Conservation (phyloP, 2,888 invertebrate genomes). For the Drosophila incognita region DNA sequence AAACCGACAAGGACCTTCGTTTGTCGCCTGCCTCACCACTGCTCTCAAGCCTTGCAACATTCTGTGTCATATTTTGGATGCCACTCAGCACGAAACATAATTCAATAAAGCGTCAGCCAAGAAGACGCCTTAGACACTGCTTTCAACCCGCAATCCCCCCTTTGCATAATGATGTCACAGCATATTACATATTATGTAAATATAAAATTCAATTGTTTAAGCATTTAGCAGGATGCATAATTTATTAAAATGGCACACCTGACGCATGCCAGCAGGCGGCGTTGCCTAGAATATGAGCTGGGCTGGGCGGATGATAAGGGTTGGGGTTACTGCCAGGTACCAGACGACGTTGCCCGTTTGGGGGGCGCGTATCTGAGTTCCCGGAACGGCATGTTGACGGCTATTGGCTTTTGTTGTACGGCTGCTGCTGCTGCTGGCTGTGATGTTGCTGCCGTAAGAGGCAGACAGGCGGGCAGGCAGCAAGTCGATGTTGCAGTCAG, state of each 20-base stretch:
- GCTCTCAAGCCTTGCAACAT: slow-evolving; percentile 40
- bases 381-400: slow-evolving; percentile 56
- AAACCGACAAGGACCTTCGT: slow-evolving; percentile 17
- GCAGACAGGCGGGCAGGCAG: slow-evolving; percentile 23
- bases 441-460: slow-evolving; percentile 19
- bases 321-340: background rate
- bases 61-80: slow-evolving; percentile 69
- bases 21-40: background rate
- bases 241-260: slow-evolving; percentile 84
- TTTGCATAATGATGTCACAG: slow-evolving; percentile 80
- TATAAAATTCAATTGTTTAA: slow-evolving; percentile 84
- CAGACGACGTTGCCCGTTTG: background rate
- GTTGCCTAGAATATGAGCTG: slow-evolving; percentile 35
- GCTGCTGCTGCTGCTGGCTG: slow-evolving; percentile 36
- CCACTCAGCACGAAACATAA: slow-evolving; percentile 72
- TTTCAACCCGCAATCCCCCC: background rate
- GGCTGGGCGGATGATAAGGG: background rate
- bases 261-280: slow-evolving; percentile 72
- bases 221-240: slow-evolving; percentile 84
- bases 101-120: slow-evolving; percentile 68
- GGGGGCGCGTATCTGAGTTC: slow-evolving; percentile 13
- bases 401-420: slow-evolving; percentile 76
- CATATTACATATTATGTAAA: slow-evolving; percentile 83
- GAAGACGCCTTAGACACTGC: slow-evolving; percentile 22
- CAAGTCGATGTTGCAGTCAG: slow-evolving; percentile 49